Evolutionary conservation across 2,888 invertebrate species (phyloP).

Genomic region (Rhagophthalmus giganteus): DNA sequence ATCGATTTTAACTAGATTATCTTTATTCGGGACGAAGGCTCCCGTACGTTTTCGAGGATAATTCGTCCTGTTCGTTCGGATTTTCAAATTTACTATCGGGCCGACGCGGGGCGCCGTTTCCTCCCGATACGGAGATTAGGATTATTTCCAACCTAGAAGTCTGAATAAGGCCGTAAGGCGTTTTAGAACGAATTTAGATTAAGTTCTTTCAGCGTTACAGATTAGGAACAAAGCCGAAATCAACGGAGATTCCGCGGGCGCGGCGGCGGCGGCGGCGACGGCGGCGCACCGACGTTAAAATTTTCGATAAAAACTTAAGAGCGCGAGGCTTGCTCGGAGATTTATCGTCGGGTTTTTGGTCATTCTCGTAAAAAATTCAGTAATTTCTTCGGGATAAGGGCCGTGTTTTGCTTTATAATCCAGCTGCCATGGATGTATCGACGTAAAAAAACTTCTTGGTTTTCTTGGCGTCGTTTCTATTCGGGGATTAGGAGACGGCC

Average conservation of each 20-base stretch:
- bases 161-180: conserved; percentile 8
- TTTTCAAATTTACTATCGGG: not conserved
- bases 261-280: too few relatives aligned
- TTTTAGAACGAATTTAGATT: conserved; percentile 22
- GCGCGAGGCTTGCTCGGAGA: too few relatives aligned
- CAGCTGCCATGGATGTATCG: too few relatives aligned
- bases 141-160: conserved; percentile 12
- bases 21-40: not conserved
- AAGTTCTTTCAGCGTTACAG: conserved; percentile 13
- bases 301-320: too few relatives aligned
- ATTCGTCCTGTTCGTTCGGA: not conserved
- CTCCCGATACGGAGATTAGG: conserved; percentile 2
- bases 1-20: conserved; percentile 15
- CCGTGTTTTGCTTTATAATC: too few relatives aligned
- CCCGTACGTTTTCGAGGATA: not conserved
- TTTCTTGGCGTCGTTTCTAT: too few relatives aligned
- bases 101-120: not conserved
- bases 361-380: too few relatives aligned
- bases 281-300: too few relatives aligned
- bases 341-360: too few relatives aligned
- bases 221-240: conserved; percentile 20
- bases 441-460: too few relatives aligned
- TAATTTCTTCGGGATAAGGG: too few relatives aligned
- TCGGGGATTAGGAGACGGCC: too few relatives aligned
- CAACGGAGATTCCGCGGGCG: conserved; percentile 8